Conservation (phyloP, 1,140 invertebrate genomes). For the Calycopis cecrops region DNA sequence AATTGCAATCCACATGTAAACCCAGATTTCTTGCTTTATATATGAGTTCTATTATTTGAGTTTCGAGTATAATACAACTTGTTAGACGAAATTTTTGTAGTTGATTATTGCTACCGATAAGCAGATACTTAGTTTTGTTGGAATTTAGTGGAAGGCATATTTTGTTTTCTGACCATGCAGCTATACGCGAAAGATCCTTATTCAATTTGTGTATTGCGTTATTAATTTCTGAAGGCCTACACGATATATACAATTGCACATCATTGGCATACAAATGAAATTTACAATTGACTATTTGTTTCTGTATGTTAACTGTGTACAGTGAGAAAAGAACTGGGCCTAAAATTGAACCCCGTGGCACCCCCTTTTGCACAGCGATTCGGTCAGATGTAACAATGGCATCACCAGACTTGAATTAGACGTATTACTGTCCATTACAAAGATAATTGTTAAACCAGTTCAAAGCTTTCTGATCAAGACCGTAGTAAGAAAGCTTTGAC, state of each 20-base stretch:
- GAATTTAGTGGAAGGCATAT: not conserved
- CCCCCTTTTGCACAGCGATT: not conserved
- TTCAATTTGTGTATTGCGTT: too few species aligned
- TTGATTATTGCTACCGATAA: constrained; percentile 1
- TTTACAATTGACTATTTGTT: constrained; percentile 8
- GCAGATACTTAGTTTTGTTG: constrained; percentile 9
- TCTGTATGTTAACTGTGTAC: constrained; percentile 1
- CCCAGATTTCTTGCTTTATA: too few species aligned
- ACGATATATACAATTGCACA: constrained; percentile 16
- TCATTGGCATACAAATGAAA: constrained; percentile 14
- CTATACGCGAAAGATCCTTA: not conserved
- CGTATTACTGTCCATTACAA: not conserved
- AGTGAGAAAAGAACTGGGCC: constrained; percentile 7
- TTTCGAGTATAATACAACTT: too few species aligned
- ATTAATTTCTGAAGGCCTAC: constrained; percentile 7
- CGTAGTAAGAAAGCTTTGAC: not conserved
- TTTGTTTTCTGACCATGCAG: constrained; percentile 9
- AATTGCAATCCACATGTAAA: too few species aligned
- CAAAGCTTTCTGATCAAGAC: not conserved
- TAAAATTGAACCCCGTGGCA: constrained; percentile 11
- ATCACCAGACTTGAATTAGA: not conserved
- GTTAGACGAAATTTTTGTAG: not conserved
- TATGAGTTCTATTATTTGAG: too few species aligned
- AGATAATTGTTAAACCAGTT: not conserved
- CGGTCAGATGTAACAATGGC: not conserved